Percentiles rank a stretch among this genome's conserved stretches.
These are phyloP conservation scores for Lepeophtheirus salmonis DNA, from an alignment of 1,140 invertebrate species.

Conservation along the genomic window DNA sequence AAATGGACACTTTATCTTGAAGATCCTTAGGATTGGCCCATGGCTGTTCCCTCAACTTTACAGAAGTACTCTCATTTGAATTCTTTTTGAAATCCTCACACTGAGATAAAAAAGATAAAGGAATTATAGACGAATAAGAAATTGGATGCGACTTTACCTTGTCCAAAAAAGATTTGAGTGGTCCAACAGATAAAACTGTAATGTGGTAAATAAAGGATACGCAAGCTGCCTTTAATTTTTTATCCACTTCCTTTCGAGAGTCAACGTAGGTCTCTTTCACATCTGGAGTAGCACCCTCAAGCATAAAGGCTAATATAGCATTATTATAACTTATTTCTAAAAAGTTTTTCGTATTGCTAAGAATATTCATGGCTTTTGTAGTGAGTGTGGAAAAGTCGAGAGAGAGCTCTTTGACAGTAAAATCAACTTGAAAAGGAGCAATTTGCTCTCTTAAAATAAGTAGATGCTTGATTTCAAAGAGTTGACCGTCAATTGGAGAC, in stretches of 20 bases:
- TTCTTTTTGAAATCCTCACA: not conserved
- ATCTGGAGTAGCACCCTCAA: slow-evolving; percentile 75
- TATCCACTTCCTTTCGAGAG: slow-evolving; percentile 82
- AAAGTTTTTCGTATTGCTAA: slow-evolving; percentile 64
- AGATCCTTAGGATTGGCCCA: slow-evolving; percentile 31
- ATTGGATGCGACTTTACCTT: too few relatives aligned
- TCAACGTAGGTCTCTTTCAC: slow-evolving; percentile 31
- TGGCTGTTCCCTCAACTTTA: slow-evolving; percentile 24
- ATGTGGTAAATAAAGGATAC: slow-evolving; percentile 68
- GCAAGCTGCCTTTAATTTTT: slow-evolving; percentile 72
- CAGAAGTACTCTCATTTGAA: not conserved
- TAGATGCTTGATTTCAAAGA: slow-evolving; percentile 95
- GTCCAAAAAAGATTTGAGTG: slow-evolving; percentile 48
- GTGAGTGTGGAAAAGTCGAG: slow-evolving; percentile 54
- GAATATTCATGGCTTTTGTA: slow-evolving; percentile 51
- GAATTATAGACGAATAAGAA: too few relatives aligned
- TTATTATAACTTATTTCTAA: slow-evolving; percentile 76
- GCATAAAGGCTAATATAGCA: slow-evolving; percentile 70
- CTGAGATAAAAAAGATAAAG: not conserved
- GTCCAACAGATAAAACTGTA: slow-evolving; percentile 50
- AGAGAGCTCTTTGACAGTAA: slow-evolving; percentile 71
- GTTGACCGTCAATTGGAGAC: slow-evolving; percentile 62
- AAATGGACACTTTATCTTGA: slow-evolving; percentile 2
- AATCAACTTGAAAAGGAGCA: slow-evolving; percentile 91
- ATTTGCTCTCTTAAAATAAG: slow-evolving; percentile 92